phyloP scores from a whole-genome alignment of 2,113 vertebrate genomes.

The Electrona antarctica region DNA sequence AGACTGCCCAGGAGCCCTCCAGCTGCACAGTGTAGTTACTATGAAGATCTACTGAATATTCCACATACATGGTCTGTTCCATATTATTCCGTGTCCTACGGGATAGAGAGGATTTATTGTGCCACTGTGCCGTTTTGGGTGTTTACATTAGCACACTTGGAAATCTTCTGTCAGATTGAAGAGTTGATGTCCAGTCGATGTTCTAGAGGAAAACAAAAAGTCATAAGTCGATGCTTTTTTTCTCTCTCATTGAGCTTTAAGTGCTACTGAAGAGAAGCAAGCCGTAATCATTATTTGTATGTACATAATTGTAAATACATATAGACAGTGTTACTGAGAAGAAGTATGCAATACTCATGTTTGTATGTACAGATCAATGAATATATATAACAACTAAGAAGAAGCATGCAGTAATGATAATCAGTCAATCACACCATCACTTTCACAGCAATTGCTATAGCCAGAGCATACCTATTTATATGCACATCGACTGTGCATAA shows the following conservation, averaged over 20 bases:
- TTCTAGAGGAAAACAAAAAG: background rate
- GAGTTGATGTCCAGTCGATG: conserved; percentile 1
- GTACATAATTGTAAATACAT: background rate
- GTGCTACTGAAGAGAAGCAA: background rate
- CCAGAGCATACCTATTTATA: too few relatives aligned
- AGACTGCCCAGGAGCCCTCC: conserved; percentile 62
- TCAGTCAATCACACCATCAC: too few relatives aligned
- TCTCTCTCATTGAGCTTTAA: background rate
- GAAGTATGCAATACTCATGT: too few relatives aligned
- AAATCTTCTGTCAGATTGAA: background rate
- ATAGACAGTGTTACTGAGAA: too few relatives aligned
- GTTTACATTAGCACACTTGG: background rate
- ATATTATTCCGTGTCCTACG: conserved; percentile 39
- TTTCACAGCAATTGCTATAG: too few relatives aligned
- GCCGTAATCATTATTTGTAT: background rate
- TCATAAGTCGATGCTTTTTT: background rate
- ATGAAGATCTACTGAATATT: conserved; percentile 13
- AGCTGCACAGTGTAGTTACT: conserved; percentile 68
- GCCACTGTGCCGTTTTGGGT: background rate
- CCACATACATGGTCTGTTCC: conserved; percentile 61
- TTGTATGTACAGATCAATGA: too few relatives aligned
- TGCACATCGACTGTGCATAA: too few relatives aligned
- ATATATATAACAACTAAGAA: too few relatives aligned
- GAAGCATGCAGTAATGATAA: too few relatives aligned
- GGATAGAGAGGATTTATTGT: background rate